phyloP scores from a whole-genome alignment of 2,113 vertebrate species.

The Calyptommatus sinebrachiatus region DNA sequence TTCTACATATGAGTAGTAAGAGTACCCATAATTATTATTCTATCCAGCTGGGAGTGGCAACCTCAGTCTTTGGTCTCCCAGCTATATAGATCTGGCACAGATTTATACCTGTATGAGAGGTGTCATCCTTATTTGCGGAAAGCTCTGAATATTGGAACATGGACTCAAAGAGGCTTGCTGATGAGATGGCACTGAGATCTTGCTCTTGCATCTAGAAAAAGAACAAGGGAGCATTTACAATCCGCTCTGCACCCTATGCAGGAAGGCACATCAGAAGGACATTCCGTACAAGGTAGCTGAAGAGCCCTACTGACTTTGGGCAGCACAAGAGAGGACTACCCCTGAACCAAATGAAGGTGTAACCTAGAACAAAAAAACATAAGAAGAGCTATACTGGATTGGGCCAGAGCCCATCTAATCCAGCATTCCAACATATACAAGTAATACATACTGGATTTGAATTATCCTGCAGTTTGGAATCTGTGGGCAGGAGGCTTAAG shows the following conservation, averaged over 20 bases:
- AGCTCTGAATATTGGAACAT: conserved; percentile 96
- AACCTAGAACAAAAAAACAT: no score
- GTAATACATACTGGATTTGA: conserved; percentile 81
- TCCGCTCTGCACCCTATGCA: background rate
- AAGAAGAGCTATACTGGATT: no score
- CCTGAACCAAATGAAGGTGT: no score
- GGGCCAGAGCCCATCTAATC: no score
- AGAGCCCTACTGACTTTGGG: background rate
- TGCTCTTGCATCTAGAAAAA: conserved; percentile 79
- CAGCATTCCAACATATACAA: no score
- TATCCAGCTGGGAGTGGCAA: no score
- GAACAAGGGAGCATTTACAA: background rate
- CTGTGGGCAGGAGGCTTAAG: conserved; percentile 93
- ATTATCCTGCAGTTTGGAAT: conserved; percentile 90
- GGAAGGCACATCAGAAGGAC: background rate
- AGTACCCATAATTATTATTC: no score
- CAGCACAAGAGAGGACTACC: background rate
- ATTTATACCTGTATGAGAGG: conserved; percentile 77
- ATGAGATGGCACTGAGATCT: conserved; percentile 88
- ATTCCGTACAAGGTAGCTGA: background rate
- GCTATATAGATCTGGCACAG: no score
- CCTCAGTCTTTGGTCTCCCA: no score
- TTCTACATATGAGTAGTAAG: no score
- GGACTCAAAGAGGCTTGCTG: conserved; percentile 92
- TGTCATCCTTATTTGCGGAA: conserved; percentile 81